phyloP scores from a whole-genome alignment of 2,113 vertebrate genomes.

The Balaeniceps rex region DNA sequence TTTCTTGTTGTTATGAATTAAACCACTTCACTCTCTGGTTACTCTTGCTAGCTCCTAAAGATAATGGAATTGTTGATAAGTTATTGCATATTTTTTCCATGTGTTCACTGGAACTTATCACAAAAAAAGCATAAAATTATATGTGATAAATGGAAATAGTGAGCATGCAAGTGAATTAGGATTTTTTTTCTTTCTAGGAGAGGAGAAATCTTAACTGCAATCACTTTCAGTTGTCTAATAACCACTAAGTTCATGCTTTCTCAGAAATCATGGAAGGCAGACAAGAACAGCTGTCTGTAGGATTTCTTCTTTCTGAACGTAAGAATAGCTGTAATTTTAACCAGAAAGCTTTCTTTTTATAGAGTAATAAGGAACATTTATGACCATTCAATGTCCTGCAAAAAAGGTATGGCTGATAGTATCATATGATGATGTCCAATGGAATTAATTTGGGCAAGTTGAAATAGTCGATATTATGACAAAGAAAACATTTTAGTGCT shows the following conservation, averaged over 20 bases:
- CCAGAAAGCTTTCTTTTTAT: not conserved
- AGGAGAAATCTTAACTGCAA: not conserved
- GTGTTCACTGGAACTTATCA: not conserved
- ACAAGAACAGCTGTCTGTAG: not conserved
- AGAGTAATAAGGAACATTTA: not conserved
- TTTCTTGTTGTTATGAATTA: not conserved
- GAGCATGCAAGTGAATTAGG: not conserved
- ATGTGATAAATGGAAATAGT: not conserved
- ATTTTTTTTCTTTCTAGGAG: not conserved
- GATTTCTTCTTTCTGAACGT: not conserved
- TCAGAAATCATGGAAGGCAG: not conserved
- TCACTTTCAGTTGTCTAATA: not conserved
- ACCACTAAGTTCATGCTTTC: not conserved
- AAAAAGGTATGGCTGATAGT: not conserved
- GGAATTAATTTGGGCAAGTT: not conserved
- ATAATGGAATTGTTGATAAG: not conserved
- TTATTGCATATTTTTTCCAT: not conserved
- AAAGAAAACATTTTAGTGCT: not conserved
- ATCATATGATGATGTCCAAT: not conserved
- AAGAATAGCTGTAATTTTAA: not conserved
- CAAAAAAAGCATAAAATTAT: not conserved
- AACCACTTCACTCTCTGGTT: not conserved
- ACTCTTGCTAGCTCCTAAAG: not conserved
- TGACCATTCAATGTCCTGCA: not conserved
- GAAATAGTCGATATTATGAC: not conserved